Base-by-base conservation (phyloP, 2,888 invertebrate species). In the Erannis defoliaria region DNA sequence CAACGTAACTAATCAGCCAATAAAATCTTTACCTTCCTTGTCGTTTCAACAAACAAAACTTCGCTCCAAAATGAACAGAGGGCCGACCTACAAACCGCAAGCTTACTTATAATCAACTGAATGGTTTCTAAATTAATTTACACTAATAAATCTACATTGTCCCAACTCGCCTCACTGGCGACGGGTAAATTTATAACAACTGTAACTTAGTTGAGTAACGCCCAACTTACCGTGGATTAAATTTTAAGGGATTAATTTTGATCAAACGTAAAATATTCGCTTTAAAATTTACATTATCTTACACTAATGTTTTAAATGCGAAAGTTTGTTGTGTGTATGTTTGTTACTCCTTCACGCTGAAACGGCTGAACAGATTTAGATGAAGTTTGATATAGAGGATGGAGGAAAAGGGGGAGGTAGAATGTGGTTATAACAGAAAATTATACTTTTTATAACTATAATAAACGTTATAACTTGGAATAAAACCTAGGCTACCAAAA, bases 81-180 rank as follows among this genome's bases (percentile, higher is more conserved):
- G 31, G 1, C 31, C 8, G 26, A 26, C 31, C 12, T 31, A n/a
- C 31, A 31, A 31, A 12, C 31, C 31, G 9, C 9, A 10, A 31
- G 31, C 10, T 16, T 45, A 21, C 43, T 43, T 43, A 43, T 45
- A 45, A 45, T 45, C 45, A 45, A 45, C 45, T 45, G 16, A 29
- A 45, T 45, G 26, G 45, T 4, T 26, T 12, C 45, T 21, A 46
- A 46, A 46, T 46, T 46, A 46, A 46, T 46, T 46, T 46, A 18
- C 29, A 31, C 29, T 46, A 31, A 46, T 46, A 46, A 46, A 46
- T 46, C 46, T 46, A 10, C 23, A 43, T 46, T 46, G 46, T 31
- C 46, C 46, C 18, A 8, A 46, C 18, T 31, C 46, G 29, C 18
- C 12, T 18, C 46, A 31, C 26, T 31, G 29, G 46, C 5, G 29